phyloP scores from a whole-genome alignment of 2,797 vertebrate genomes.

The Diplodus sargus region DNA sequence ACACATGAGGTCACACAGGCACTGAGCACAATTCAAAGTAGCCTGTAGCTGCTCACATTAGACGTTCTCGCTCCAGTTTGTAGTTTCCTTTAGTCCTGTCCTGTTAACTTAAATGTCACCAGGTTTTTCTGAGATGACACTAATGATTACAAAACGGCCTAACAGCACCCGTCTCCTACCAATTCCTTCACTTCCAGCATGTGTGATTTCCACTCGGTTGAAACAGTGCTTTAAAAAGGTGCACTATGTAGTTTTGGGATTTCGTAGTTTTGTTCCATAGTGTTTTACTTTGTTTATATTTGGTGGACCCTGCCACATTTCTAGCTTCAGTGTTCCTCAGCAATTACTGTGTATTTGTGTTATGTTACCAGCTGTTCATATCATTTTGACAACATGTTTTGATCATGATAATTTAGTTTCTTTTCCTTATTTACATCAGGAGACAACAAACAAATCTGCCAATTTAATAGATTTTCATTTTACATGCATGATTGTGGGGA shows the following conservation, averaged over 20 bases:
- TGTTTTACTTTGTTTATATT: too few species aligned
- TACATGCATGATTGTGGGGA: too few species aligned
- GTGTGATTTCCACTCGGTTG: background rate
- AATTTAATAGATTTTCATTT: too few species aligned
- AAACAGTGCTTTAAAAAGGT: too few species aligned
- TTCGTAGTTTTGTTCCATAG: background rate
- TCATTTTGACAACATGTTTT: too few species aligned
- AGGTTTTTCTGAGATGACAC: background rate
- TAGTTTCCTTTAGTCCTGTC: background rate
- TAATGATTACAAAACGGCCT: background rate
- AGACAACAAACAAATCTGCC: too few species aligned
- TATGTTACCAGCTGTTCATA: too few species aligned
- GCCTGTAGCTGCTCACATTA: background rate
- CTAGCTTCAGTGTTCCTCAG: too few species aligned
- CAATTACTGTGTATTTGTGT: too few species aligned
- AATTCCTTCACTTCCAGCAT: background rate
- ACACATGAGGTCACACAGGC: slow-evolving; percentile 19
- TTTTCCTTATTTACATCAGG: too few species aligned
- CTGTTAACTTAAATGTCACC: background rate
- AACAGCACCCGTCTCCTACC: background rate
- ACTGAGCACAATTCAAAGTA: background rate
- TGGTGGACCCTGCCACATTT: too few species aligned
- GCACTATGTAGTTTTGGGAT: background rate
- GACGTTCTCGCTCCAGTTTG: background rate
- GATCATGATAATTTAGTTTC: too few species aligned